Evolutionary conservation across 64 coral and sea anemone genomes (phyloP).

Genomic region (Anthopleura sola): DNA sequence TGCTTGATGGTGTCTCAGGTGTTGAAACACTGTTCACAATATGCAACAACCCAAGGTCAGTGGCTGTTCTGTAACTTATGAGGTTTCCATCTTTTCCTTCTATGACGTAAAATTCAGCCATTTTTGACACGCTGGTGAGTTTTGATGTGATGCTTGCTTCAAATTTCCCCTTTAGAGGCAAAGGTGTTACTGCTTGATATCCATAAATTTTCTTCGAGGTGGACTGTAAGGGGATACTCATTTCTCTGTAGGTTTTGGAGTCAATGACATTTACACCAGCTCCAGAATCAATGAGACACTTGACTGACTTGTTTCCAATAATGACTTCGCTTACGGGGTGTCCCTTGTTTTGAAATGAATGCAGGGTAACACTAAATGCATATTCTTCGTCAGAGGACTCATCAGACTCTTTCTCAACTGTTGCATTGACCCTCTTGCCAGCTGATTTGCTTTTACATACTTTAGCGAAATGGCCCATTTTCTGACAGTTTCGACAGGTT

Average conservation of each 20-base stretch:
- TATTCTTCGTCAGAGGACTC: slow-evolving; percentile 20
- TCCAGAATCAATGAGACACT: slow-evolving; percentile 23
- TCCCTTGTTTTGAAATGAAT: slow-evolving; percentile 1
- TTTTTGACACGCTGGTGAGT: not conserved
- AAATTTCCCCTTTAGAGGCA: not conserved
- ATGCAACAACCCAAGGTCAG: slow-evolving; percentile 1
- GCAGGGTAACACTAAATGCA: not conserved
- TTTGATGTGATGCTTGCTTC: not conserved
- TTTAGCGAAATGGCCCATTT: not conserved
- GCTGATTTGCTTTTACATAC: not conserved
- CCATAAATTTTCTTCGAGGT: too few species aligned
- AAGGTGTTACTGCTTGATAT: too few species aligned
- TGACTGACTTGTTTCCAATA: slow-evolving; percentile 10
- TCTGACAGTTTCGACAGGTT: slow-evolving; percentile 15
- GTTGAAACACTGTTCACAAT: not conserved
- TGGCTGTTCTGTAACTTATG: not conserved
- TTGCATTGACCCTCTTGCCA: too few species aligned
- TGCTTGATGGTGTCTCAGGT: not conserved
- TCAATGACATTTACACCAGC: slow-evolving; percentile 27
- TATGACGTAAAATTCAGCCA: too few species aligned
- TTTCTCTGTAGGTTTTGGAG: not conserved
- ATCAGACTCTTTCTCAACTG: not conserved
- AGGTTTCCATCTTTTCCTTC: slow-evolving; percentile 28
- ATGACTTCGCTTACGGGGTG: slow-evolving; percentile 24
- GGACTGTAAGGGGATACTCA: too few species aligned